Conservation (phyloP, 2,797 vertebrate genomes). For the Enteromius trimaculatus region DNA sequence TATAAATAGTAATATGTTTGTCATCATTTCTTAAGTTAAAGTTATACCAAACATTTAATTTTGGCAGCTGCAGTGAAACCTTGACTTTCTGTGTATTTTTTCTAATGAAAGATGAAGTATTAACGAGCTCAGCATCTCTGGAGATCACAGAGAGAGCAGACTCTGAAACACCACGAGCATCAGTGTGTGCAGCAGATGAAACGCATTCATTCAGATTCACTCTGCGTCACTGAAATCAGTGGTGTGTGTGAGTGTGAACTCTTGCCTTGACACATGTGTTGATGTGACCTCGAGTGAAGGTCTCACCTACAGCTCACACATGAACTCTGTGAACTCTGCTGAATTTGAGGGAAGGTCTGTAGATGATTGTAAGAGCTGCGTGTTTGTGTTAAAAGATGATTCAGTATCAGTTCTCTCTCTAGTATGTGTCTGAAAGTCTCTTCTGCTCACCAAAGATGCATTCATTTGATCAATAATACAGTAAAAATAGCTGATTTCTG, state of each 20-base stretch:
- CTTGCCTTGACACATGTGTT: neutral
- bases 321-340: slow-evolving; percentile 15
- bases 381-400: neutral
- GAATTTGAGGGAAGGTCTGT: neutral
- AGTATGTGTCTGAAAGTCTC: neutral
- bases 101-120: neutral
- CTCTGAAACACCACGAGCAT: neutral
- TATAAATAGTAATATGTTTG: neutral
- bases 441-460: neutral
- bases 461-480: neutral
- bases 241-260: neutral
- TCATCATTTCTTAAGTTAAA: neutral
- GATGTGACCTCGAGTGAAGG: slow-evolving; percentile 18
- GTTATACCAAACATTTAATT: neutral
- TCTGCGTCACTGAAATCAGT: neutral
- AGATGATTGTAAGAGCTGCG: neutral
- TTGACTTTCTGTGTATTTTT: neutral
- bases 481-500: neutral
- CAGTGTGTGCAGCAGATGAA: neutral
- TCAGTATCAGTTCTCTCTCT: neutral
- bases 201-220: neutral
- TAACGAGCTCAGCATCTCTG: neutral
- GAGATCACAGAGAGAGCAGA: neutral
- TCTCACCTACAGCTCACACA: slow-evolving; percentile 9
- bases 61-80: neutral